Percentiles rank a stretch among this genome's conserved stretches.
Evolutionary conservation across 2,113 vertebrate genomes (phyloP).

Genomic region (Gobius niger): DNA sequence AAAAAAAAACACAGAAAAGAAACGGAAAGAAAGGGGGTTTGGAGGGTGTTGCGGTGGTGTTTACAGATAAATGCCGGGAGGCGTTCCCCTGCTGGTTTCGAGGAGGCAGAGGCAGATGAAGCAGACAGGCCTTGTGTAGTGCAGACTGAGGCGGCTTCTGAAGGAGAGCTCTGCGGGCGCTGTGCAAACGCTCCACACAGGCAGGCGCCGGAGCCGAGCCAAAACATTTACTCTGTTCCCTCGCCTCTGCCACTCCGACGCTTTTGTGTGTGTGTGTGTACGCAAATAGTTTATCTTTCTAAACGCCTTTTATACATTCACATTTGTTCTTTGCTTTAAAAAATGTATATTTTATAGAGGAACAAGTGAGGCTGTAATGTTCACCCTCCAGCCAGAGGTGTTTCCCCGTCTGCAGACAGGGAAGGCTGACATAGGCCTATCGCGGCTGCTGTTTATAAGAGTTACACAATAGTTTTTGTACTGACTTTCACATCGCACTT

Average conservation of each 20-base stretch:
- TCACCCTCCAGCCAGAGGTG: too few relatives aligned
- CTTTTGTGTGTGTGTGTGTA: too few relatives aligned
- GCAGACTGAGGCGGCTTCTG: constrained; percentile 61
- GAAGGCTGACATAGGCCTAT: too few relatives aligned
- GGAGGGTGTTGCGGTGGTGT: constrained; percentile 36
- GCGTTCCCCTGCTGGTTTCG: constrained; percentile 67
- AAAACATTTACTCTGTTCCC: constrained; percentile 57
- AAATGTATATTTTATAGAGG: neutral
- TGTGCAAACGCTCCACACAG: constrained; percentile 42
- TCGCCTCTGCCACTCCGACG: constrained; percentile 45
- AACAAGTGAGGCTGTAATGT: neutral
- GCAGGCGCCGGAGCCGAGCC: constrained; percentile 21
- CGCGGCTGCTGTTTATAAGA: too few relatives aligned
- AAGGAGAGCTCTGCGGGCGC: constrained; percentile 47
- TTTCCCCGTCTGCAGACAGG: too few relatives aligned
- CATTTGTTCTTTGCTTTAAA: neutral
- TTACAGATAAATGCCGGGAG: constrained; percentile 71
- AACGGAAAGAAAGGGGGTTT: neutral
- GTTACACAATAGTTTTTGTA: too few relatives aligned
- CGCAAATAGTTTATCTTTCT: constrained; percentile 6
- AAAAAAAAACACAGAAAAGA: constrained; percentile 48
- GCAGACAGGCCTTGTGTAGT: constrained; percentile 56
- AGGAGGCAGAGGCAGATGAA: constrained; percentile 67
- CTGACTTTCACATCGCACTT: too few relatives aligned
- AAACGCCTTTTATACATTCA: neutral